Evolutionary conservation across 2,888 invertebrate species (phyloP), one percentile per base, ranked within the genome.

Genomic region (Thymelicus sylvestris): DNA sequence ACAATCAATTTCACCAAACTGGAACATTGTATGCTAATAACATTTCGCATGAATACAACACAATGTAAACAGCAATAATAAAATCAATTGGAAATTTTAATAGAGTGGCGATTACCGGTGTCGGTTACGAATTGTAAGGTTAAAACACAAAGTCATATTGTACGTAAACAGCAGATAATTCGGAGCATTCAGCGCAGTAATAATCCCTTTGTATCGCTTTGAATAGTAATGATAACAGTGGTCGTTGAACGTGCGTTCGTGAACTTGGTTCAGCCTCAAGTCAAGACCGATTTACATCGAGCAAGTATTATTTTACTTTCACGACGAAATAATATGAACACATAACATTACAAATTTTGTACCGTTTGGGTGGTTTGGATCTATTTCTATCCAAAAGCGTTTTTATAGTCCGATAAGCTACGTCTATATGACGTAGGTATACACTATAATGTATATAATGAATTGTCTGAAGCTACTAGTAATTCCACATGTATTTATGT

Each of bases 151-250:
- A 63, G 62, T 62, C 38, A 61, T 67, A 68, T 50, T 44, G 44
- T 67, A 57, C 24, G 41, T 57, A 71, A 65, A 72, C 60, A 55
- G 52, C 6, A 59, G 47, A 67, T 57, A 69, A 63, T 55, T 68
- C 61, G 41, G 55, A 57, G 59, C 59, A 62, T 64, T 62, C 69
- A 66, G 57, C 60, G 73, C 71, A 70, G 76, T 76, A 77, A 76
- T 75, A 73, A 77, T 76, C 73, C 76, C 76, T 77, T 76, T 75
- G 76, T 77, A 83, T 80, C 81, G 86, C 82, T 86, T 88, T 90
- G 88, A 91, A 91, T 90, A 84, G 87, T 72, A 76, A 80, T 89
- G 90, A 90, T 91, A 89, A 89, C 79, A 83, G 81, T 89, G 92
- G 91, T 88, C 91, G 87, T 83, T 88, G 91, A 87, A 86, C 87